Evolutionary conservation across 2,113 vertebrate genomes (phyloP), one percentile per base, ranked within the genome.

Genomic region (Andinoacara biseriatus): DNA sequence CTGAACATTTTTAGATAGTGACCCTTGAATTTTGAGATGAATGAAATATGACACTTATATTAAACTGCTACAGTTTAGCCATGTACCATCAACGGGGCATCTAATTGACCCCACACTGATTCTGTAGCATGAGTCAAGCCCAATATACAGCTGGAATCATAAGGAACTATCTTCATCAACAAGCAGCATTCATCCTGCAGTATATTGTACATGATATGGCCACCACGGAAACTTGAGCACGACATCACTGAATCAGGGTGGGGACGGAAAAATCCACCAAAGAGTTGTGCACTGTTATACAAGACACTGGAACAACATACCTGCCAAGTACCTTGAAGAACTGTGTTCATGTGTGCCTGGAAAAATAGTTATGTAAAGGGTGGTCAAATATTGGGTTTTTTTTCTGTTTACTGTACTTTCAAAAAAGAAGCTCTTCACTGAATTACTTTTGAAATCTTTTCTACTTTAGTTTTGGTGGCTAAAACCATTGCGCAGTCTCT

Each of bases 1-100:
- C 0, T 7, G 0, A 69, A 49, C 29, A 24, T 18, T 49, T 67
- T 69, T 69, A 0, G 22, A 49, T 24, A 0, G 15, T 49, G 29
- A 5, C 15, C 40, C 0, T 49, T 49, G 11, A 29, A 2, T 49
- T 7, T 69, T 46, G 9, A 5, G 22, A 7, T 69, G 29, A 69
- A 49, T 18, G 22, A 29, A 69, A 69, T 49, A 22, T 69, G 63
- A 29, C 40, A 4, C 40, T 20, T 49, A 49, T 4, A 69, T 29
- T 67, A 29, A 29, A 29, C 15, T 2, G 1, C 63, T 49, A 67
- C 24, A 3, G 0, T 46, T 29, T 49, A 49, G 2, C 38, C 22
- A 18, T 46, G 46, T 69, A 29, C 14, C 22, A 46, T 29, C 26
- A 22, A 67, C 22, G 9, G 38, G 38, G 62, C 8, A 29, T 29